Evolutionary conservation across 1,140 invertebrate species (phyloP).

Genomic region (Papilio glaucus): DNA sequence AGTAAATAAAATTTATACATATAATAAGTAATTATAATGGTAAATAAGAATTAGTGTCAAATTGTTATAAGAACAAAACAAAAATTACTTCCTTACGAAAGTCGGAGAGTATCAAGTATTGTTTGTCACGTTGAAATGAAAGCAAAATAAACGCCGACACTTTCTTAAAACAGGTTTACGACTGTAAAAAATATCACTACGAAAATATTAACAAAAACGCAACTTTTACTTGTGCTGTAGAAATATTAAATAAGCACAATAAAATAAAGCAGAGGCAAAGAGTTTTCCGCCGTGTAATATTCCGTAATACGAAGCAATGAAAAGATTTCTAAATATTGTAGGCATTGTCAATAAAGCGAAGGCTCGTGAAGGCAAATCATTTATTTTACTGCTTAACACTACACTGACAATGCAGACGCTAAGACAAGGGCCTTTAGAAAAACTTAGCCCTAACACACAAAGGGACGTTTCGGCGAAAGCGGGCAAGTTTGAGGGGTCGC

Average conservation of each 20-base stretch:
- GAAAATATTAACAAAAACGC: slow-evolving; percentile 3
- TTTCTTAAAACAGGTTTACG: slow-evolving; percentile 11
- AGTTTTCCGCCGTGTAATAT: slow-evolving; percentile 6
- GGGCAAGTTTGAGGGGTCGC: slow-evolving; percentile 50
- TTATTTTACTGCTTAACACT: slow-evolving; percentile 65
- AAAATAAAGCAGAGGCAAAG: slow-evolving; percentile 16
- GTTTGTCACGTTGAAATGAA: background rate
- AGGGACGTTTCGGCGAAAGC: slow-evolving; percentile 67
- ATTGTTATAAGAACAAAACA: no score
- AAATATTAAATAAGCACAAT: background rate
- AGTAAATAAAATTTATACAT: no score
- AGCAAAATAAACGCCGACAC: slow-evolving; percentile 10
- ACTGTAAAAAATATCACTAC: background rate
- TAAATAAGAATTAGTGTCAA: no score
- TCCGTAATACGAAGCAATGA: slow-evolving; percentile 36
- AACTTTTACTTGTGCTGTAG: slow-evolving; percentile 13
- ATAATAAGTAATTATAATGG: no score
- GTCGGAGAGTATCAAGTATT: background rate
- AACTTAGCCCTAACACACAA: slow-evolving; percentile 68
- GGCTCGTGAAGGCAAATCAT: slow-evolving; percentile 66
- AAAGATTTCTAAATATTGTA: slow-evolving; percentile 56
- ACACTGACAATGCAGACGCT: slow-evolving; percentile 61
- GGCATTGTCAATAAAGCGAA: slow-evolving; percentile 51
- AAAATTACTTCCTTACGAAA: background rate
- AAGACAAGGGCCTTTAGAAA: slow-evolving; percentile 71